phyloP scores from a whole-genome alignment of 2,113 vertebrate genomes.

The Pampusana beccarii region DNA sequence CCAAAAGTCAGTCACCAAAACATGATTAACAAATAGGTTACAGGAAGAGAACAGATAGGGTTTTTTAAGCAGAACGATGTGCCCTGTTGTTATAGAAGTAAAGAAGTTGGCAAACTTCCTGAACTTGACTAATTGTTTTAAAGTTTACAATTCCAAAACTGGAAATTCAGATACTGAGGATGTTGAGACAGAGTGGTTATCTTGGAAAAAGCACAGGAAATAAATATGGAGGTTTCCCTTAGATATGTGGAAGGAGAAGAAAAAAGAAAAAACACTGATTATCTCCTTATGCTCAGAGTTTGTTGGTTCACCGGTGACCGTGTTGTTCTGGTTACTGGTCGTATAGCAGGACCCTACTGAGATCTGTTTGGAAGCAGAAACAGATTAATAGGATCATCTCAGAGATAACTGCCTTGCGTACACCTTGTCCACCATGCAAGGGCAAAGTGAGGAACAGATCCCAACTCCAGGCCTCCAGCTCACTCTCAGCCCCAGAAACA shows the following conservation, averaged over 20 bases:
- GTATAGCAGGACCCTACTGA: accelerated
- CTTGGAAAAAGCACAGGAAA: not conserved
- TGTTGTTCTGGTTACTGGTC: not conserved
- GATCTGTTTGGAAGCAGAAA: not conserved
- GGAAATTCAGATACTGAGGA: not conserved
- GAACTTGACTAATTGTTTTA: not conserved
- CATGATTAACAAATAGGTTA: slow-evolving; percentile 75
- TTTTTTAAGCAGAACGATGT: slow-evolving; percentile 55
- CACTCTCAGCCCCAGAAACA: not conserved
- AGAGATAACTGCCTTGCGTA: not conserved
- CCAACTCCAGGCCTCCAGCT: not conserved
- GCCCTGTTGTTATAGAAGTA: not conserved
- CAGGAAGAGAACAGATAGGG: slow-evolving; percentile 65
- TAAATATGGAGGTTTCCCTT: not conserved
- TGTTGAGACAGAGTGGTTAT: not conserved
- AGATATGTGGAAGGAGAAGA: not conserved
- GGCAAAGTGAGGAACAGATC: not conserved
- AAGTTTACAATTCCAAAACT: not conserved
- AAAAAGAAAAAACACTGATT: not conserved
- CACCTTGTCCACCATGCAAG: accelerated
- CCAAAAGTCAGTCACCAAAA: slow-evolving; percentile 76
- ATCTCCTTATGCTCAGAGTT: not conserved
- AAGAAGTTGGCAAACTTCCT: slow-evolving; percentile 31
- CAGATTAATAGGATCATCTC: not conserved
- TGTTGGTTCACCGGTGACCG: not conserved